Percentiles rank a stretch among this genome's conserved stretches.
Conservation (phyloP, 1,140 invertebrate species). For the Tribolium castaneum region DNA sequence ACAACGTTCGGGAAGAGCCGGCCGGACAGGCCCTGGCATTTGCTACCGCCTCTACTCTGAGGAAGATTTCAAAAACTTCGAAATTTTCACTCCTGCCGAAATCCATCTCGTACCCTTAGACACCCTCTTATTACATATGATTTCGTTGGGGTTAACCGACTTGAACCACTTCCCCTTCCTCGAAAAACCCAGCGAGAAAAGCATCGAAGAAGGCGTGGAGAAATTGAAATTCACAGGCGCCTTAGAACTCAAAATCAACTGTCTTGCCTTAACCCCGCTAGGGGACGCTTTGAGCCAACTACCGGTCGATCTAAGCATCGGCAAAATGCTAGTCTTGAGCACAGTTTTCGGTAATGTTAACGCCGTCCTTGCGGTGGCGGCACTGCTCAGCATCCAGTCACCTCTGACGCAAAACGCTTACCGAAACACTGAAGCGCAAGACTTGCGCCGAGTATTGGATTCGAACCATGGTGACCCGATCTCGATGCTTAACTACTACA, state of each 20-base stretch:
- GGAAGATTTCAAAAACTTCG: constrained; percentile 71
- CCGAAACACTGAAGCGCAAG: constrained; percentile 81
- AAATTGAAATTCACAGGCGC: constrained; percentile 92
- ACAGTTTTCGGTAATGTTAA: constrained; percentile 92
- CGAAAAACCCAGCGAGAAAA: constrained; percentile 85
- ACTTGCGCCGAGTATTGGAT: constrained; percentile 82
- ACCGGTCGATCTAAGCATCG: constrained; percentile 94
- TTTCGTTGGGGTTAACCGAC: constrained; percentile 93
- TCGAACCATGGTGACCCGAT: constrained; percentile 97
- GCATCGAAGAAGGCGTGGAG: constrained; percentile 87
- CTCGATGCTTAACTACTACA: constrained; percentile 89
- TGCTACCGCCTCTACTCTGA: constrained; percentile 91
- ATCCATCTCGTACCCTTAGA: constrained; percentile 90
- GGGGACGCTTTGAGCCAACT: constrained; percentile 89
- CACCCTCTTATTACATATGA: constrained; percentile 93
- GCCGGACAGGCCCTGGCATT: constrained; percentile 82
- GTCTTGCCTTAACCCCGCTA: constrained; percentile 82
- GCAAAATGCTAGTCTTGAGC: constrained; percentile 96
- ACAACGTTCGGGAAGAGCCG: constrained; percentile 95
- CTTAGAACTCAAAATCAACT: constrained; percentile 78
- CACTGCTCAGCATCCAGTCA: constrained; percentile 92
- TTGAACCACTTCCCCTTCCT: constrained; percentile 95
- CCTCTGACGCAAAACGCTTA: constrained; percentile 93
- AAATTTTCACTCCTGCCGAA: constrained; percentile 82
- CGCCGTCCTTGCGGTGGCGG: constrained; percentile 90